Base-by-base conservation (phyloP, 2,888 invertebrate genomes). In the Apeira syringaria region DNA sequence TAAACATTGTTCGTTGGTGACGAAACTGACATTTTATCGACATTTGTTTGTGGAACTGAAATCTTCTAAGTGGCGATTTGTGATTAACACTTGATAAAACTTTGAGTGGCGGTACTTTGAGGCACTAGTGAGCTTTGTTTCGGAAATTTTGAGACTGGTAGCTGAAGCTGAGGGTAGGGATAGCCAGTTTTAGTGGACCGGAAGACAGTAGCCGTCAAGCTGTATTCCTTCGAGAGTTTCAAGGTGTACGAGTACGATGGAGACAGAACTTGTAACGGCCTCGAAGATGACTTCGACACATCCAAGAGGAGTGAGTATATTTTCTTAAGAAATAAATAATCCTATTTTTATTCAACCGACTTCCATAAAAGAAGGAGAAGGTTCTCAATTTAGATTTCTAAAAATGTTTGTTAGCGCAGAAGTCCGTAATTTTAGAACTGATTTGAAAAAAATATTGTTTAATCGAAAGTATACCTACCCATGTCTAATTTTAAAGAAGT, bases 151-250 rank as follows among this genome's bases (percentile, higher is more conserved):
- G 6, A 10, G 11, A 20, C 22, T 18, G 10, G 10, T 11, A 1
- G 6, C 7, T 12, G 33, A 10, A 35, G 15, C 9, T 33, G 31
- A n/a, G 1, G 36, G 12, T 48, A 30, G 25, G 22, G n/a, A 7
- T 29, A 40, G 33, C 37, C 29, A 12, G 31, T 39, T 47, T 44
- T 6, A 28, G 58, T 61, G 55, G 45, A 59, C 40, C 29, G 49
- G 57, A 44, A 50, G 46, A 60, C 50, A 58, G 73, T 83, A 83
- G 71, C 73, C 79, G 80, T 59, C 89, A 89, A 87, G 80, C 89
- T 89, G 89, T 89, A 88, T 89, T 89, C 89, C 74, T 85, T 89
- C 74, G 88, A 89, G 62, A 88, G 81, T 74, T 89, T 89, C 72
- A 85, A 89, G 75, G 86, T 80, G 56, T 89, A 88, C 61, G 87